These are phyloP conservation scores for Netelia melanura DNA, from an alignment of 2,888 invertebrate species.

Conservation along the genomic window DNA sequence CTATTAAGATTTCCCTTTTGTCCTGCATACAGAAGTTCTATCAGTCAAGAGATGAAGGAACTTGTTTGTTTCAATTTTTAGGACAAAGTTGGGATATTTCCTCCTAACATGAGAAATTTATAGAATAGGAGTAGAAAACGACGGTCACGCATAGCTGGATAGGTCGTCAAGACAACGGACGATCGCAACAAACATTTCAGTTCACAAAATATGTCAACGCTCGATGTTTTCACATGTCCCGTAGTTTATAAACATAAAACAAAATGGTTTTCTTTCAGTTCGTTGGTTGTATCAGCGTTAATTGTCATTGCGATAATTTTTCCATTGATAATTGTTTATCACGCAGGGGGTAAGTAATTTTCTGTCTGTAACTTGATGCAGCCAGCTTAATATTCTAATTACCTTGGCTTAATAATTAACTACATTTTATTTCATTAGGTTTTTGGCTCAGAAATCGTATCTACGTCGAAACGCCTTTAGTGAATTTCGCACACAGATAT, in stretches of 20 bases:
- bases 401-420: slow-evolving; percentile 31
- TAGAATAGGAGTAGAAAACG: background rate
- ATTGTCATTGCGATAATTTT: slow-evolving; percentile 69
- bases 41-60: no score
- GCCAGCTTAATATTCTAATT: slow-evolving; percentile 15
- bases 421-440: slow-evolving; percentile 69
- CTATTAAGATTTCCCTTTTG: no score
- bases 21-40: no score
- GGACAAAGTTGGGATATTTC: no score
- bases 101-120: no score
- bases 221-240: slow-evolving; percentile 77
- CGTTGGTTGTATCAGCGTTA: slow-evolving; percentile 71
- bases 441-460: slow-evolving; percentile 79
- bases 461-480: slow-evolving; percentile 78
- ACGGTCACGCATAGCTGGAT: slow-evolving; percentile 36
- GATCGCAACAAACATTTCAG: slow-evolving; percentile 27
- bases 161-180: slow-evolving; percentile 61
- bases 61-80: no score
- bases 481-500: slow-evolving; percentile 81
- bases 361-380: background rate
- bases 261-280: slow-evolving; percentile 73
- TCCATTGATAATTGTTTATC: slow-evolving; percentile 76
- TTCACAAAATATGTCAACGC: slow-evolving; percentile 72
- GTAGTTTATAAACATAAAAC: slow-evolving; percentile 77
- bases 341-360: slow-evolving; percentile 72